Evolutionary conservation across 2,797 vertebrate species (phyloP).

Genomic region (Danio kyathit): DNA sequence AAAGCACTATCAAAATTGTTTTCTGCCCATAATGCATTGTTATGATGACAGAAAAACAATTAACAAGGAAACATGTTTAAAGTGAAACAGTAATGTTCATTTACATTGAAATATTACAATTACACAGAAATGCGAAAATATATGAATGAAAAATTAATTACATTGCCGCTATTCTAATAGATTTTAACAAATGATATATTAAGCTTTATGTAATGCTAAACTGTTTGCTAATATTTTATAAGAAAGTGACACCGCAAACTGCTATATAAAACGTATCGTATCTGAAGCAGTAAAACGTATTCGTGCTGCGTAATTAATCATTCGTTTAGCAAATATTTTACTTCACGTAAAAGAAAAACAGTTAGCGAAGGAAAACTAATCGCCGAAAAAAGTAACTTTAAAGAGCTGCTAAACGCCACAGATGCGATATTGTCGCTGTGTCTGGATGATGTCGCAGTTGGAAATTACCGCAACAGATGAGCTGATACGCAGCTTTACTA

Average conservation of each 20-base stretch:
- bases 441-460: constrained; percentile 59
- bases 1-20: neutral
- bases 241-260: neutral
- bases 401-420: neutral
- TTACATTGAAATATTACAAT: no score
- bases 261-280: neutral
- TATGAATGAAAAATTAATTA: neutral
- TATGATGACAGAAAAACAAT: neutral
- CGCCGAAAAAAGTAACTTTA: neutral
- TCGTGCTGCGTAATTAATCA: neutral
- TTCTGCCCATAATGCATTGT: neutral
- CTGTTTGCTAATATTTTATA: neutral
- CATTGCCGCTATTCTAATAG: neutral
- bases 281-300: neutral
- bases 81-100: neutral
- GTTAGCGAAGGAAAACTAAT: neutral
- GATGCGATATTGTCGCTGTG: neutral
- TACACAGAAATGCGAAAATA: neutral
- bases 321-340: neutral
- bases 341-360: neutral
- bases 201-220: neutral
- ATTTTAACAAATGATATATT: neutral
- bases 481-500: constrained; percentile 14
- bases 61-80: neutral
- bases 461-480: constrained; percentile 58